Conservation (phyloP, 53 echinoderm and acorn worm species). For the Arbacia lixula region DNA sequence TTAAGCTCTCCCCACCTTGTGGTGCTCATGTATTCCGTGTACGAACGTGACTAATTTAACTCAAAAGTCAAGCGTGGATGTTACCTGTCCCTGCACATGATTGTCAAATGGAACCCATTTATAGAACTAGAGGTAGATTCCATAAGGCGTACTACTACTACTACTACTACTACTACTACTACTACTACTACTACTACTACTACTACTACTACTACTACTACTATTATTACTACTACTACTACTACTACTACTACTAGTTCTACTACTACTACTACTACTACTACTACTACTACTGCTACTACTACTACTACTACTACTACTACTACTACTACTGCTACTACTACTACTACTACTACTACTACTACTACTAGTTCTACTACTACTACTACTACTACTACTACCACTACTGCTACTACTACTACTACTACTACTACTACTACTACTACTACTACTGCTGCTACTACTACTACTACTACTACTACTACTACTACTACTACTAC, state of each 20-base stretch:
- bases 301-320: slow-evolving; percentile 37
- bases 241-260: slow-evolving; percentile 1
- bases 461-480: slow-evolving; percentile 34
- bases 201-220: slow-evolving; percentile 21
- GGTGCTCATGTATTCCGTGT: too few species aligned
- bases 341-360: slow-evolving; percentile 47
- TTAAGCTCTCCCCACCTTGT: too few species aligned
- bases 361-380: slow-evolving; percentile 13
- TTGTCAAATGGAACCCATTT: background rate
- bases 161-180: slow-evolving; percentile 32
- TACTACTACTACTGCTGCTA: slow-evolving; percentile 38
- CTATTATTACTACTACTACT: slow-evolving; percentile 10
- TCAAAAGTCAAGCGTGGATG: too few species aligned
- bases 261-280: slow-evolving; percentile 39
- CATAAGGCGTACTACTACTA: background rate
- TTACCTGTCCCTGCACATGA: too few species aligned
- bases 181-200: slow-evolving; percentile 29
- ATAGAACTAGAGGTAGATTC: background rate
- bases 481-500: slow-evolving; percentile 44
- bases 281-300: slow-evolving; percentile 39
- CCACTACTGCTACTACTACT: slow-evolving; percentile 37
- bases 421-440: slow-evolving; percentile 18
- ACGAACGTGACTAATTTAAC: too few species aligned
- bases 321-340: slow-evolving; percentile 48
- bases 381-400: slow-evolving; percentile 34